These are phyloP conservation scores for Solenodon paradoxus DNA, from an alignment of 2,113 vertebrate genomes.

Conservation along the genomic window DNA sequence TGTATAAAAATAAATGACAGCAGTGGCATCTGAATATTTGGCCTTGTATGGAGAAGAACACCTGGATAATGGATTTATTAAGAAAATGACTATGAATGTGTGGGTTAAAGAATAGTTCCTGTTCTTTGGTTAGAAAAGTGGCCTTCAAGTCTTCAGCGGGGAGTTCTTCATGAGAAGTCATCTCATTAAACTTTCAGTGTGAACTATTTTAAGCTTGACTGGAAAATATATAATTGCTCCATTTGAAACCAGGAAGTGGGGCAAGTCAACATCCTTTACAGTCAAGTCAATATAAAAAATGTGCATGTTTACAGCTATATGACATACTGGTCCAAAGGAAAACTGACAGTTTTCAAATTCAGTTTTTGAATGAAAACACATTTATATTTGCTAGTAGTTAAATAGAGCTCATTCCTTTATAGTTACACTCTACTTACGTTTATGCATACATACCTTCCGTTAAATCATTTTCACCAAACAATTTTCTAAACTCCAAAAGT, in stretches of 20 bases:
- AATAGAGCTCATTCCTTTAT: background rate
- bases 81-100: background rate
- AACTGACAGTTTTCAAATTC: background rate
- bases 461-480: background rate
- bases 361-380: background rate
- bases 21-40: background rate
- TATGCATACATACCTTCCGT: background rate
- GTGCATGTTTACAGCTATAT: background rate
- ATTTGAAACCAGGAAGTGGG: conserved; percentile 42
- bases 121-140: background rate
- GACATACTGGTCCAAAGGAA: background rate
- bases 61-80: conserved; percentile 3
- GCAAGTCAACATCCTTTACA: conserved; percentile 12
- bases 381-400: background rate
- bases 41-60: background rate
- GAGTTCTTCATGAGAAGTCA: conserved; percentile 27
- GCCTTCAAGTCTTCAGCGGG: conserved; percentile 17
- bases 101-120: background rate
- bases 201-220: conserved; percentile 61
- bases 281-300: conserved; percentile 5
- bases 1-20: background rate
- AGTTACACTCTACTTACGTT: background rate
- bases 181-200: conserved; percentile 63
- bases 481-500: background rate
- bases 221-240: conserved; percentile 44